Conservation (phyloP, 2,797 vertebrate genomes). For the Tadarida brasiliensis region DNA sequence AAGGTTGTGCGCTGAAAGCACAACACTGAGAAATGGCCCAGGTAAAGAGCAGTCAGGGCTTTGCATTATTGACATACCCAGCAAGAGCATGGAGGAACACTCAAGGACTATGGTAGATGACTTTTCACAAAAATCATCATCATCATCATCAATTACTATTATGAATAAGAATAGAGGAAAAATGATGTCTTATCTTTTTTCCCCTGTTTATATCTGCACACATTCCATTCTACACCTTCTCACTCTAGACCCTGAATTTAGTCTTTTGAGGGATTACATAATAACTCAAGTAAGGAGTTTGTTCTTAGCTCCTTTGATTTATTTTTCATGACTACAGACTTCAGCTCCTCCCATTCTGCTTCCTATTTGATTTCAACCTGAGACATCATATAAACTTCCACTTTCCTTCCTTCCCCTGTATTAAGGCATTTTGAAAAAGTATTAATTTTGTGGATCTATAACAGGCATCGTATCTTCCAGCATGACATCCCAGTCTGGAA, state of each 20-base stretch:
- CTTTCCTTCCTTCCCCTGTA: not conserved
- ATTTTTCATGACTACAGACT: not conserved
- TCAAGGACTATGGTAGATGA: not conserved
- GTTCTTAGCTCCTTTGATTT: slow-evolving; percentile 26
- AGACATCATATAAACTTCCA: not conserved
- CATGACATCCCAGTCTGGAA: not conserved
- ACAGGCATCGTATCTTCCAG: not conserved
- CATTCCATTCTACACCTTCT: not conserved
- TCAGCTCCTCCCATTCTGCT: not conserved
- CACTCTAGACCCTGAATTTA: not conserved
- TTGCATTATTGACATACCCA: not conserved
- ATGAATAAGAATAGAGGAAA: slow-evolving; percentile 44
- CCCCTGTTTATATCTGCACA: not conserved
- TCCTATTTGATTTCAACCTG: not conserved
- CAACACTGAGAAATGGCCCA: not conserved
- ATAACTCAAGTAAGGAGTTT: not conserved
- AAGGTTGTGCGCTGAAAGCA: not conserved
- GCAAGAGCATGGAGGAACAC: not conserved
- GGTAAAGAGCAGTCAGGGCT: not conserved
- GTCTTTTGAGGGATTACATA: not conserved
- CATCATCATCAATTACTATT: not conserved
- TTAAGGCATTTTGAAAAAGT: slow-evolving; percentile 33
- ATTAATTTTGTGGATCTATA: slow-evolving; percentile 2
- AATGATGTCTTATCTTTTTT: not conserved
- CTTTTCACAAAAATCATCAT: not conserved